Base-by-base conservation (phyloP, 2,113 vertebrate genomes). In the Platysteira castanea region DNA sequence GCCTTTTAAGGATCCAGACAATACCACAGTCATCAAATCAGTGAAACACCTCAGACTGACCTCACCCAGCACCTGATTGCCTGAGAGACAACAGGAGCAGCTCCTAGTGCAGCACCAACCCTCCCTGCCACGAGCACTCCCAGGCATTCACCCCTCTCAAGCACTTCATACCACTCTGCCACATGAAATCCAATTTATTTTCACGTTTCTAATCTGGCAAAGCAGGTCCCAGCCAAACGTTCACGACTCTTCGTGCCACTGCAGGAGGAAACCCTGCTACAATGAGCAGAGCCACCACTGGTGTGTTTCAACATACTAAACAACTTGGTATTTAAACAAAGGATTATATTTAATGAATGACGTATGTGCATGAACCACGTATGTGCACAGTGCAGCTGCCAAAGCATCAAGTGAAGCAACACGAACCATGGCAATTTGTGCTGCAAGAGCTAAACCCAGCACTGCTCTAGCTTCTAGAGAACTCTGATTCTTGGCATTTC, bases 171-270 rank as follows among this genome's bases (percentile, higher is more conserved):
- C 0, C 7, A 13, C 24, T 73, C 13, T 15, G 22, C 9, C 35
- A n/a, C 24, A 26, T 20, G 15, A 42, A 73, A 61, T 35, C 60
- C 2, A 6, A 41, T 54, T 74, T 44, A 83, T 57, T 91, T 59
- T 19, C 6, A 12, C 24, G 39, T 10, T 50, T 31, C 22, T 18
- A 6, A 33, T 6, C 60, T 20, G 14, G 15, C n/a, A 60, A 56
- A 53, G 63, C n/a, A 69, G 28, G 8, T 35, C 53, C 44, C 41
- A 67, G 52, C 10, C 28, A 17, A 44, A 30, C 1, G 5, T 11
- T 50, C 10, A 6, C 0, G 0, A 15, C 21, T 46, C 19, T 27
- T 39, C 0, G 0, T 2, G 6, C 33, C 5, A 11, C 53, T 69
- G 47, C 7, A 71, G 42, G 24, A 39, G 16, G 23, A 39, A 69